Evolutionary conservation across 1,140 invertebrate species (phyloP), one percentile per base, ranked within the genome.

Genomic region (Proctacanthus coquilletti): DNA sequence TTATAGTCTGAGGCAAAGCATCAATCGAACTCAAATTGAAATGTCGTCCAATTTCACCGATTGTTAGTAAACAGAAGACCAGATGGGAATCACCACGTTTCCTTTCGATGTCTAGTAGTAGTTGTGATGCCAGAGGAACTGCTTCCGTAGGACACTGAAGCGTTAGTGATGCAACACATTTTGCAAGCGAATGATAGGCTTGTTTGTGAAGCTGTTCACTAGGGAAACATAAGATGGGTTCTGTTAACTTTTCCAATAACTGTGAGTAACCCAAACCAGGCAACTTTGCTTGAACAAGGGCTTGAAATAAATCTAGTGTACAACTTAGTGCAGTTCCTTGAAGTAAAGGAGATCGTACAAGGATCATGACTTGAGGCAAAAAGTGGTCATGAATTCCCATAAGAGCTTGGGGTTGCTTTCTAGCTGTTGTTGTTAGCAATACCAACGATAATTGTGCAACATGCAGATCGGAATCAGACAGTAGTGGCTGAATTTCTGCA

Each of bases 41-140:
- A 49, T 92, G 80, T 47, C 87, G 69, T 4, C 94, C 94, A 46
- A 98, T 94, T 71, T 98, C 94, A 9, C 93, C 95, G 48, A 98
- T 80, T 9, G 92, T 84, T 5, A 97, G 65, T 15, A 98, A 63
- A 33, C 87, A 80, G 66, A 98, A 96, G 45, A 96, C 80, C 43
- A 85, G 79, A 43, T 92, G 77, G 2, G 82, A 75, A 55, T 95
- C 89, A 10, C 47, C 47, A 48, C 69, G 56, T 38, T 72, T 72
- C 42, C 69, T 72, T 48, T 84, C 74, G 11, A 93, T 74, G 54
- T 96, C 87, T 34, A 74, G 70, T 21, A 95, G 71, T 57, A 95
- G 87, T 42, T 83, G 75, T 38, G 80, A 74, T 14, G 93, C 86
- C 36, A 94, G 77, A n/a, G 72, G 69, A 17, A 81, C 61, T 18